Evolutionary conservation across 2,888 invertebrate species (phyloP), one percentile per base, ranked within the genome.

Genomic region (Pandemis corylana): DNA sequence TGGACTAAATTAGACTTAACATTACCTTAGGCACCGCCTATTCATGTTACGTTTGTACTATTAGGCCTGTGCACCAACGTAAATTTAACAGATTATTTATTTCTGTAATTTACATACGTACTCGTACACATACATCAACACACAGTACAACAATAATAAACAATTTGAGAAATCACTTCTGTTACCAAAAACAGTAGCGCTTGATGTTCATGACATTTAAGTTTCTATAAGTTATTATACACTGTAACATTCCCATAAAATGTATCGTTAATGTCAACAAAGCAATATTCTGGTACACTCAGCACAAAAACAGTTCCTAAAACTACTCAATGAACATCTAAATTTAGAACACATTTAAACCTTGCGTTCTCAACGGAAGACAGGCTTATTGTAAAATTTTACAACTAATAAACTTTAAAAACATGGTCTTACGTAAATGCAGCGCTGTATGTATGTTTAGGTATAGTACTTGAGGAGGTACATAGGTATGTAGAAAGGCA

Each of bases 241-340:
- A 70, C 42, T 28, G 62, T 63, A 73, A 73, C 73, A 73, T 59
- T 56, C 64, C 73, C 73, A 73, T 73, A 73, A 56, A 64, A 64
- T 68, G 44, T 36, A 9, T 46, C 59, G 49, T 28, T 46, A 65
- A 65, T 69, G 10, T 69, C 59, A 74, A 69, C 69, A 66, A 65
- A 74, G 64, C 64, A 65, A 59, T 42, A 68, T 61, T 46, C 13
- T 68, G 28, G 46, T 59, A 36, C 59, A 65, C 73, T 69, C 69
- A 74, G 69, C 69, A 64, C 73, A 65, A 46, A 46, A 28, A 67
- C 36, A 66, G 71, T 46, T 63, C 62, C 49, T 49, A 12, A 53
- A 13, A 66, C 67, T 68, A 56, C 36, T 20, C n/a, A 59, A 59
- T 13, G 7, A 36, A 66, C 20, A 7, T 46, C 44, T 44, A 46